Evolutionary conservation across 2,797 vertebrate species (phyloP).

Genomic region (Liparis tanakae): DNA sequence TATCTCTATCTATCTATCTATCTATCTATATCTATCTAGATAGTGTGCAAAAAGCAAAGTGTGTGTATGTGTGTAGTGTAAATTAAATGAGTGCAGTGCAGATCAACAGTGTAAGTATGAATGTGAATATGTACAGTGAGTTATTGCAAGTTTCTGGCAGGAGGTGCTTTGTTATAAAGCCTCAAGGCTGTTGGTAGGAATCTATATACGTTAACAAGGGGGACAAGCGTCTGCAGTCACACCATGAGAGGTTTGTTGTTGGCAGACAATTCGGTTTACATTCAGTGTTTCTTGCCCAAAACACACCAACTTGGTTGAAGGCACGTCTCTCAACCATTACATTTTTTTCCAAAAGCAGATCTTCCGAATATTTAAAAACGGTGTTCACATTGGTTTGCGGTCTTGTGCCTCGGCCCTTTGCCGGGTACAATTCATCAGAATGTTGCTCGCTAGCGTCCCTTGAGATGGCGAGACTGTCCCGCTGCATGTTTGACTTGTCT

Average conservation of each 20-base stretch:
- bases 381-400: neutral
- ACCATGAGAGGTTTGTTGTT: neutral
- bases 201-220: neutral
- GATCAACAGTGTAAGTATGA: too few species aligned
- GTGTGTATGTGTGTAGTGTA: too few species aligned
- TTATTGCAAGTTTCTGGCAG: too few species aligned
- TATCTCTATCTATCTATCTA: too few species aligned
- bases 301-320: neutral
- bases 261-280: neutral
- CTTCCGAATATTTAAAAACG: neutral
- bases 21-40: too few species aligned
- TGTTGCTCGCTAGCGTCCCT: neutral
- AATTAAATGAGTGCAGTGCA: too few species aligned
- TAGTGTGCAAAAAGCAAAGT: too few species aligned
- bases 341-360: neutral
- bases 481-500: neutral
- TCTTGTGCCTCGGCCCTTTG: neutral
- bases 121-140: too few species aligned
- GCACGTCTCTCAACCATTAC: neutral
- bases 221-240: neutral
- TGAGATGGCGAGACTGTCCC: neutral
- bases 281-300: neutral
- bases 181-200: too few species aligned
- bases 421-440: neutral
- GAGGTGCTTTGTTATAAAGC: too few species aligned